Base-by-base conservation (phyloP, 2,888 invertebrate genomes). In the Drosophila colorata region DNA sequence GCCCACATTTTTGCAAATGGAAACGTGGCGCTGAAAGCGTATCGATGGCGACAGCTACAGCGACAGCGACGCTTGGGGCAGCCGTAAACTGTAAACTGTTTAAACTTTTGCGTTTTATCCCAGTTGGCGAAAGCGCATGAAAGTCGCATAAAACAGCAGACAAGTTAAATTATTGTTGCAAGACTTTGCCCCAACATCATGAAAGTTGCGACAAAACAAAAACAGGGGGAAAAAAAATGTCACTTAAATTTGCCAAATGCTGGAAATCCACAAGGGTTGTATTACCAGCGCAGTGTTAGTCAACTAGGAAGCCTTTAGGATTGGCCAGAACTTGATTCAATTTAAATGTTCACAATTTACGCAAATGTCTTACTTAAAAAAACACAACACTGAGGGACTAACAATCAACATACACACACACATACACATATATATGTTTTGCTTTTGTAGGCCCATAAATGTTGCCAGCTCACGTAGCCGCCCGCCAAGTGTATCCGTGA, bases 11-110 rank as follows among this genome's bases (percentile, higher is more conserved):
- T 66, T 52, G 65, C 55, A 56, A 69, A 61, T 65, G 60, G 35
- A 53, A 73, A 40, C 37, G 41, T 43, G 44, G 23, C 40, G 35
- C 57, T 33, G 58, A 20, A 7, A 33, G 52, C 58, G 65, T 63
- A 70, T 63, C 61, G 61, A 74, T 58, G 60, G 65, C 59, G 38
- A 38, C 38, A 40, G 51, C 40, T 13, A 13, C 35, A 18, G 1
- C 31, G 35, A 41, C 16, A 33, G 48, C 18, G 37, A 52, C 23
- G 55, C 53, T 49, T 23, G 71, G 70, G 73, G 68, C 72, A 65
- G 72, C 74, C 61, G 75, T 67, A 68, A 59, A 49, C 79, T 58
- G 73, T 66, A 77, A 82, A 78, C 76, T 68, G 78, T 76, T 80
- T 70, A 68, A 79, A 81, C 78, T 73, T 74, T 70, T 70, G 48